These are phyloP conservation scores for Apteryx mantelli DNA, from an alignment of 2,113 vertebrate species.

Conservation along the genomic window DNA sequence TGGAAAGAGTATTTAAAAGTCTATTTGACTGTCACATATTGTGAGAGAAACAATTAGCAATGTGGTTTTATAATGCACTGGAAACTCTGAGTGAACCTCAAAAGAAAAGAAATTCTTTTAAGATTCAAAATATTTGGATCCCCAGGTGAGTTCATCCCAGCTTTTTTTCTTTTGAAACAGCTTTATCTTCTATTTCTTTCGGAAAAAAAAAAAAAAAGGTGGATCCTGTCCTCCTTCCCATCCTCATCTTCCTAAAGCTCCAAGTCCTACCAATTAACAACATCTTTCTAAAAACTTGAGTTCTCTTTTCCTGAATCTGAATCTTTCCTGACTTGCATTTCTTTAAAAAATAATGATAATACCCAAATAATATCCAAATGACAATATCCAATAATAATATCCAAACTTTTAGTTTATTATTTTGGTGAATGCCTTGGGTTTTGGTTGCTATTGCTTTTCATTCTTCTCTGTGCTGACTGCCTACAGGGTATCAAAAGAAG, in stretches of 20 bases:
- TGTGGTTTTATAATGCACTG: slow-evolving; percentile 7
- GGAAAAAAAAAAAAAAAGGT: neutral
- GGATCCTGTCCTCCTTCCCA: neutral
- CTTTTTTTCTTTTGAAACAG: neutral
- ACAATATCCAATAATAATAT: neutral
- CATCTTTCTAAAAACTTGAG: neutral
- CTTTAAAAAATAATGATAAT: neutral
- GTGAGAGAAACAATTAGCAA: slow-evolving; percentile 59
- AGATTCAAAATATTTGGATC: slow-evolving; percentile 69
- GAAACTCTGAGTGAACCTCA: slow-evolving; percentile 35
- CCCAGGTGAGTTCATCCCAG: neutral
- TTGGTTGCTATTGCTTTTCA: neutral
- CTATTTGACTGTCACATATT: slow-evolving; percentile 39
- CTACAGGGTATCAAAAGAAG: neutral
- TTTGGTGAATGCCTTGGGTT: neutral
- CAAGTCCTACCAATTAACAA: neutral
- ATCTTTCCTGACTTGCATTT: neutral
- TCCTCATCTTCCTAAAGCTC: neutral
- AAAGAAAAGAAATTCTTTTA: slow-evolving; percentile 42
- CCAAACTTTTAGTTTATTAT: neutral
- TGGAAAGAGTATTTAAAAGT: slow-evolving; percentile 32
- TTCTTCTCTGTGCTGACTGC: neutral
- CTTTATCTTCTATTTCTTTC: neutral
- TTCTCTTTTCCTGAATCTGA: neutral
- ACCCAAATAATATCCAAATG: neutral